phyloP scores from a whole-genome alignment of 1,140 invertebrate genomes.

The Aphis craccivora region DNA sequence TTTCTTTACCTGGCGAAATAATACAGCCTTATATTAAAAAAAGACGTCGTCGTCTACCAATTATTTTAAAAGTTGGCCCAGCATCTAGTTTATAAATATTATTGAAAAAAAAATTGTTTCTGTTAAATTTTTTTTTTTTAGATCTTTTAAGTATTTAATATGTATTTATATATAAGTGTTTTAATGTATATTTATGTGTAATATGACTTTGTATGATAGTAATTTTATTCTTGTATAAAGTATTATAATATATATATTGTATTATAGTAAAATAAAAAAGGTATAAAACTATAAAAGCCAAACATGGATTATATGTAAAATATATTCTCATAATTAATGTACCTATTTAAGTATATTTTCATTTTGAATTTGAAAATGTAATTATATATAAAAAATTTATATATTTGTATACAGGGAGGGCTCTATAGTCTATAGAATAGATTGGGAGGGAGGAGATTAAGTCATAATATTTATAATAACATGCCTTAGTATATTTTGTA shows the following conservation, averaged over 20 bases:
- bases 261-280: background rate
- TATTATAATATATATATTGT: background rate
- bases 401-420: no score
- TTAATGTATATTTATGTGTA: background rate
- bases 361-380: no score
- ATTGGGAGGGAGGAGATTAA: no score
- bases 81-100: background rate
- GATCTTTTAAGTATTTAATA: no score
- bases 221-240: background rate
- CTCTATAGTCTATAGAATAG: no score
- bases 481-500: no score
- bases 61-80: conserved; percentile 22
- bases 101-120: background rate
- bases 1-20: conserved; percentile 18
- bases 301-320: background rate
- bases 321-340: background rate
- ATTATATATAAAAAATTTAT: no score
- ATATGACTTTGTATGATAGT: background rate
- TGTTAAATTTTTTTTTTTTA: no score
- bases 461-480: no score
- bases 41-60: conserved; percentile 16
- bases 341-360: background rate
- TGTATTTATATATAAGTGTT: background rate
- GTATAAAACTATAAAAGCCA: no score
- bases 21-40: conserved; percentile 12